A percentile compares a stretch with the other conserved stretches of the same genome.
Conservation (phyloP, 2,113 vertebrate genomes). For the Chrysemys picta region DNA sequence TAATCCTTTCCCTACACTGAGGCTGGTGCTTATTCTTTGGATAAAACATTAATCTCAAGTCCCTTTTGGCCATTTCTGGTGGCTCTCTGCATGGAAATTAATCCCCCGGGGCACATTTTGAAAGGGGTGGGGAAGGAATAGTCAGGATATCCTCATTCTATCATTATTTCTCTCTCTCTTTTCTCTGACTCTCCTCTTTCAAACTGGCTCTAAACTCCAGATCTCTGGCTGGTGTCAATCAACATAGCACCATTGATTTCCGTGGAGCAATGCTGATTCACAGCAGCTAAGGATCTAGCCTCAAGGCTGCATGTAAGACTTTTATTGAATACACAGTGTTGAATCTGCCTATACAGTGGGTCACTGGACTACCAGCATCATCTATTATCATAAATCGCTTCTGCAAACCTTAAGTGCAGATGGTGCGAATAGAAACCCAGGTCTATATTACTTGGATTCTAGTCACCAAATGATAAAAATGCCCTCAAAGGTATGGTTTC, state of each 20-base stretch:
- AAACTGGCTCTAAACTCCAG: neutral
- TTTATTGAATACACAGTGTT: neutral
- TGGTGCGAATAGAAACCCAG: neutral
- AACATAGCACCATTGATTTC: neutral
- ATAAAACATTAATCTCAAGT: neutral
- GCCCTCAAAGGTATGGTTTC: fast-evolving
- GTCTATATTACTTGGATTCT: neutral
- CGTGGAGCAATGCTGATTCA: too few relatives aligned
- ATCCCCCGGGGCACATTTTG: neutral
- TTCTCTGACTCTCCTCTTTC: neutral
- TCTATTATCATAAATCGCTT: fast-evolving
- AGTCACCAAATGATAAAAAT: neutral
- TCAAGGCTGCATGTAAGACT: neutral
- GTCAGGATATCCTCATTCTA: neutral
- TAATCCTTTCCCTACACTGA: neutral
- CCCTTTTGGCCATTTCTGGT: neutral
- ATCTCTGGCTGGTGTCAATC: neutral
- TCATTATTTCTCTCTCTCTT: neutral
- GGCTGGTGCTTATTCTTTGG: neutral
- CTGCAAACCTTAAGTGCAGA: fast-evolving
- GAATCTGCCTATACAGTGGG: neutral
- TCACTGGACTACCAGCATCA: neutral
- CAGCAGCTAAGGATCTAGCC: neutral
- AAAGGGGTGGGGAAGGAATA: neutral
- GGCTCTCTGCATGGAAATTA: neutral